phyloP scores from a whole-genome alignment of 2,797 vertebrate species.

The Sebastes oblongus region DNA sequence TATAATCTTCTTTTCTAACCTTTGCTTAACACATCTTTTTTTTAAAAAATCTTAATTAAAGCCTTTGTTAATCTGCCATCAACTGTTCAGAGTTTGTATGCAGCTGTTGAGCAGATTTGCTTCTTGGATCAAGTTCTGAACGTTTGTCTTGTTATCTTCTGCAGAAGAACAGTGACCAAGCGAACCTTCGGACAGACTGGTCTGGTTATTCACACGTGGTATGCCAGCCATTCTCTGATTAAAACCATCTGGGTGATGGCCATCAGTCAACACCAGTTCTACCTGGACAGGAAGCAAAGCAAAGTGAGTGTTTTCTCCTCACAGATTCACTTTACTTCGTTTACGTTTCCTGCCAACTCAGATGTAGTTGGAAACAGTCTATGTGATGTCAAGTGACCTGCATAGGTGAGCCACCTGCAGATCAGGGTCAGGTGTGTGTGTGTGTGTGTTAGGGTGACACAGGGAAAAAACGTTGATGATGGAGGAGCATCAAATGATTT shows the following conservation, averaged over 20 bases:
- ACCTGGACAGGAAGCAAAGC: slow-evolving; percentile 97
- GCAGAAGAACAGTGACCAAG: slow-evolving; percentile 90
- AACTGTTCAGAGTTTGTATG: not conserved
- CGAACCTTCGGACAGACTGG: slow-evolving; percentile 93
- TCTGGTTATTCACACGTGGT: slow-evolving; percentile 95
- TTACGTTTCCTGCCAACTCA: not conserved
- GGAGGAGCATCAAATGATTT: not conserved
- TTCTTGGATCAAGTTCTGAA: not conserved
- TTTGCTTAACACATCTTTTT: not conserved
- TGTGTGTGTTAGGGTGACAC: not conserved
- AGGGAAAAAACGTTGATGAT: not conserved
- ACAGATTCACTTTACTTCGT: not conserved
- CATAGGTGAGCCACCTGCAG: not conserved
- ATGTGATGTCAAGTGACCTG: not conserved
- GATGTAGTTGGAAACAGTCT: not conserved
- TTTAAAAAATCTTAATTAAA: not conserved
- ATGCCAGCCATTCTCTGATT: slow-evolving; percentile 97
- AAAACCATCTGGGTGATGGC: slow-evolving; percentile 99
- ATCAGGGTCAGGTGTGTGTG: not conserved
- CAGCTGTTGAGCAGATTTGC: slow-evolving; percentile 11
- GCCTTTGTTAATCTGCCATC: not conserved
- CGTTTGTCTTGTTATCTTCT: slow-evolving; percentile 35
- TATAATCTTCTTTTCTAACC: not conserved
- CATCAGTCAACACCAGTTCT: slow-evolving; percentile 99
- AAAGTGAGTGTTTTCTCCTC: slow-evolving; percentile 86